Conservation (phyloP, 2,797 vertebrate species). For the Syngnathus rostellatus region DNA sequence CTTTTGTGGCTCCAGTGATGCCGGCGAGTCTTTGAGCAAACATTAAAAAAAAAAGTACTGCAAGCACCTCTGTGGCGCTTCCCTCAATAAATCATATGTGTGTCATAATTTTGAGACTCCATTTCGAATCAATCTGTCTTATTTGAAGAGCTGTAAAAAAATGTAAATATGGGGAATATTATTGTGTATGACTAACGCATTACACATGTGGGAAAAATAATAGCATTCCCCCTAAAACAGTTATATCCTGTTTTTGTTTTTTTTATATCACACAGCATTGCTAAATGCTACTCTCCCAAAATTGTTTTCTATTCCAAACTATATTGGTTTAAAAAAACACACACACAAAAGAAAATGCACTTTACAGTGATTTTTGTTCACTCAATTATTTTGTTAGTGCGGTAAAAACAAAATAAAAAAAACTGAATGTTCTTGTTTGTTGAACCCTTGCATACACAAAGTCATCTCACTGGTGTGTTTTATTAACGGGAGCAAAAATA, state of each 20-base stretch:
- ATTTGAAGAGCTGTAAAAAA: background rate
- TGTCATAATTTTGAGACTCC: background rate
- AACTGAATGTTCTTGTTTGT: conserved; percentile 4
- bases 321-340: too few species aligned
- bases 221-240: background rate
- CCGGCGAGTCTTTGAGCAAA: background rate
- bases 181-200: background rate
- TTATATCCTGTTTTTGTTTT: background rate
- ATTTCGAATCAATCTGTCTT: background rate
- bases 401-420: background rate
- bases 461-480: background rate
- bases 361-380: background rate
- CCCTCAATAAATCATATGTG: background rate
- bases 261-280: background rate
- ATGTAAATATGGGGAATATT: background rate
- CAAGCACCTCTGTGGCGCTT: background rate
- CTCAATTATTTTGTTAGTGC: background rate
- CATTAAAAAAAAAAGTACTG: background rate
- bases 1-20: background rate
- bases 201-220: background rate
- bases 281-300: background rate
- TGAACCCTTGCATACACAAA: background rate
- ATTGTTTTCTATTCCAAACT: too few species aligned
- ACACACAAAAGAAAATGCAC: too few species aligned
- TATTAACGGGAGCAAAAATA: background rate